Conservation (phyloP, 1,140 invertebrate species). For the Diorhabda sublineata region DNA sequence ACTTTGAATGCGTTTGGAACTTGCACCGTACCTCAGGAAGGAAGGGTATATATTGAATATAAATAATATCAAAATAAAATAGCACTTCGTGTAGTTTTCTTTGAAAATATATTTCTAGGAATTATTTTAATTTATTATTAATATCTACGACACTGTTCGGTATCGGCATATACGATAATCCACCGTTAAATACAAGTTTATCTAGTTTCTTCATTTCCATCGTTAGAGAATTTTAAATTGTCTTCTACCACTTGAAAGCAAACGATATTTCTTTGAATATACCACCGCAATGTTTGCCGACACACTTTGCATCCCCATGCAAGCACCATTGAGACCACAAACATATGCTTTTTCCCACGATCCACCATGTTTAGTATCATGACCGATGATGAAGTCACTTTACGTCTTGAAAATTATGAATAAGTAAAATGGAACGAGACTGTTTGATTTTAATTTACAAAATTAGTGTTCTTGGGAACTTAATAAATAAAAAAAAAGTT, state of each 20-base stretch:
- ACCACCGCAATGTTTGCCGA: conserved; percentile 14
- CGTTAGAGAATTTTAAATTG: conserved; percentile 7
- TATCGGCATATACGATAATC: conserved; percentile 9
- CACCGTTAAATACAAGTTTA: conserved; percentile 12
- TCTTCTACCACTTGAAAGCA: conserved; percentile 13
- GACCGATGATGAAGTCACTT: not conserved
- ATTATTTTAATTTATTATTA: too few species aligned
- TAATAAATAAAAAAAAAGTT: too few species aligned
- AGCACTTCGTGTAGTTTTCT: too few species aligned
- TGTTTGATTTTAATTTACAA: too few species aligned
- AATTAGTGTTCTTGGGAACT: too few species aligned
- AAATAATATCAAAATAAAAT: too few species aligned
- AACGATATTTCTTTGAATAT: conserved; percentile 9
- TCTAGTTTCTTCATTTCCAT: conserved; percentile 1
- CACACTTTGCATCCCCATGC: conserved; percentile 18
- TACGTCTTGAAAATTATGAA: too few species aligned
- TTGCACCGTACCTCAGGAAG: too few species aligned
- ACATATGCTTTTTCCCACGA: conserved; percentile 16
- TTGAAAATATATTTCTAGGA: too few species aligned
- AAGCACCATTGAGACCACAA: conserved; percentile 12
- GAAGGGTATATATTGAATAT: too few species aligned
- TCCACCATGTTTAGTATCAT: not conserved
- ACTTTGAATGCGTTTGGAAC: too few species aligned
- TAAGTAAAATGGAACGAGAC: too few species aligned
- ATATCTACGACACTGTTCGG: not conserved